Evolutionary conservation across 2,797 vertebrate genomes (phyloP).

Genomic region (Aplochiton taeniatus): DNA sequence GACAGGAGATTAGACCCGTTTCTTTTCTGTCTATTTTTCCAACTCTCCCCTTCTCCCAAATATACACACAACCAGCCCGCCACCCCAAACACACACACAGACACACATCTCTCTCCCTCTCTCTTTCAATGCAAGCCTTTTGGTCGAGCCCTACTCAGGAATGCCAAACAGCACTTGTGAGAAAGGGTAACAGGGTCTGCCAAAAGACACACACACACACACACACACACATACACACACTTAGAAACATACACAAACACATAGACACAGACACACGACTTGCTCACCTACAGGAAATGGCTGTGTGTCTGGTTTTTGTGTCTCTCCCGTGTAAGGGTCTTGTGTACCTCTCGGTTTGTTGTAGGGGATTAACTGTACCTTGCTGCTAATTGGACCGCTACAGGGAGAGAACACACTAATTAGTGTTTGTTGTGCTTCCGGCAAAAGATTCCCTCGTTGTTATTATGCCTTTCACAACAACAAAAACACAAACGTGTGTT

Average conservation of each 20-base stretch:
- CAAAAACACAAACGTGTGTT: background rate
- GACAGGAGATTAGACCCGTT: background rate
- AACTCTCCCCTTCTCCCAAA: background rate
- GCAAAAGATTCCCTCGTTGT: background rate
- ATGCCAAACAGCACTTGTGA: slow-evolving; percentile 56
- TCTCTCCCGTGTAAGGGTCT: slow-evolving; percentile 43
- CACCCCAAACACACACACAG: background rate
- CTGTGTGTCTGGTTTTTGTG: slow-evolving; percentile 51
- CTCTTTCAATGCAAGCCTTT: slow-evolving; percentile 15
- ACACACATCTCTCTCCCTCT: background rate
- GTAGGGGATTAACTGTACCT: slow-evolving; percentile 21
- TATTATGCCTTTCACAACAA: background rate
- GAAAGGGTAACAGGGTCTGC: slow-evolving; percentile 41
- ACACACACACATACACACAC: slow-evolving; percentile 6
- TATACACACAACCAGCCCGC: background rate
- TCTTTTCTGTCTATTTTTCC: too few relatives aligned
- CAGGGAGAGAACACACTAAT: slow-evolving; percentile 2
- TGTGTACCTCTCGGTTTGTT: slow-evolving; percentile 36
- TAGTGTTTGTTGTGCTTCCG: slow-evolving; percentile 10
- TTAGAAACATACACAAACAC: slow-evolving; percentile 8
- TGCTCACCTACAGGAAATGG: slow-evolving; percentile 57
- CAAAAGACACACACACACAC: slow-evolving; percentile 18
- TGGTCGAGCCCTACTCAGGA: slow-evolving; percentile 37
- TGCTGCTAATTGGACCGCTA: slow-evolving; percentile 12
- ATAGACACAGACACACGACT: slow-evolving; percentile 16